These are phyloP conservation scores for Parapristionchus giblindavisi DNA, from an alignment of 2,888 invertebrate genomes.

Conservation along the genomic window DNA sequence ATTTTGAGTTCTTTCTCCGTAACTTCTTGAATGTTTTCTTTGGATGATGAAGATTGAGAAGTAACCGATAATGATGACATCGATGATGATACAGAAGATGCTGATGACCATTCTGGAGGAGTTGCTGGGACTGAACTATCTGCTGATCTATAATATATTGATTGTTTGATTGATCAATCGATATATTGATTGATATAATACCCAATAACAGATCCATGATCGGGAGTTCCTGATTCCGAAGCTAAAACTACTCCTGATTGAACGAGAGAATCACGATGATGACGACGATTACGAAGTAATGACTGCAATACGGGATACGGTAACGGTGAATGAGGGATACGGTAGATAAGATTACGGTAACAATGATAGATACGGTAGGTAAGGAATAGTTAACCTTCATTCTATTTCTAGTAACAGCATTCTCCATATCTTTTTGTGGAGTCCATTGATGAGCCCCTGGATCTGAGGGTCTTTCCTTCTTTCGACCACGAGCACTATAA, in stretches of 20 bases:
- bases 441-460: slow-evolving; percentile 10
- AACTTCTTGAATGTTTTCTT: not conserved
- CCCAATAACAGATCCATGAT: slow-evolving; percentile 37
- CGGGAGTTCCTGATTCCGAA: slow-evolving; percentile 18
- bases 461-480: slow-evolving; percentile 14
- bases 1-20: slow-evolving; percentile 32
- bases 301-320: slow-evolving; percentile 3
- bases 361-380: not conserved
- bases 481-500: slow-evolving; percentile 30
- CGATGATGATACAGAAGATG: slow-evolving; percentile 15
- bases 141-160: slow-evolving; percentile 8
- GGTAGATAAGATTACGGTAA: slow-evolving; percentile 11
- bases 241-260: slow-evolving; percentile 7
- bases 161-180: no score
- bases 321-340: no score
- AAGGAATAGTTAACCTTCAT: slow-evolving; percentile 27
- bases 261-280: slow-evolving; percentile 16
- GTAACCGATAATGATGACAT: slow-evolving; percentile 6
- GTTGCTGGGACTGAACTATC: slow-evolving; percentile 29
- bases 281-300: slow-evolving; percentile 17
- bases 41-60: slow-evolving; percentile 27
- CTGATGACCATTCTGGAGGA: slow-evolving; percentile 17
- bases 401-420: slow-evolving; percentile 35
- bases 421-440: slow-evolving; percentile 34
- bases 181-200: not conserved